phyloP scores from a whole-genome alignment of 2,113 vertebrate species.

The Nipponia nippon region DNA sequence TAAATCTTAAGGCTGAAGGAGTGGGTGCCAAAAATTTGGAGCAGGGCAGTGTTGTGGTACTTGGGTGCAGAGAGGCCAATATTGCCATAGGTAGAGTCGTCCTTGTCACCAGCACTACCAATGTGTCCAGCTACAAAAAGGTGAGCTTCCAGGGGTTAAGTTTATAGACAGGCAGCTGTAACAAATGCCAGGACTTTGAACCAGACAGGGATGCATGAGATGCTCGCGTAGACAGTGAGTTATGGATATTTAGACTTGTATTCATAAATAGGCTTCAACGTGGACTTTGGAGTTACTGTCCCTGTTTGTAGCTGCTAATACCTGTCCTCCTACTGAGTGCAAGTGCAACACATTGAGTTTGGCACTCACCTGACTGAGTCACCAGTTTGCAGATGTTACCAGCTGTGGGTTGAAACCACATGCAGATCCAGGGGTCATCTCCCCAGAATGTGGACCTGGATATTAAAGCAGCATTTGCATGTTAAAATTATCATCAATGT shows the following conservation, averaged over 20 bases:
- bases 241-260: not conserved
- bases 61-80: not conserved
- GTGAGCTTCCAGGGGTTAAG: not conserved
- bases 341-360: fast-evolving
- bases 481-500: not conserved
- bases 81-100: not conserved
- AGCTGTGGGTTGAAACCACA: not conserved
- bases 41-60: not conserved
- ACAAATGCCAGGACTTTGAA: not conserved
- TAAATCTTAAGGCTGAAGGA: not conserved
- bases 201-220: not conserved
- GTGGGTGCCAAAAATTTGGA: not conserved
- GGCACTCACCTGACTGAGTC: not conserved
- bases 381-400: not conserved
- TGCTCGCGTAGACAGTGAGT: not conserved
- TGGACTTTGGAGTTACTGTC: not conserved
- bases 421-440: not conserved
- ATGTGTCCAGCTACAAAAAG: not conserved
- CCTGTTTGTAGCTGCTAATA: not conserved
- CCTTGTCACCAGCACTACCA: not conserved
- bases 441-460: not conserved
- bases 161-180: not conserved
- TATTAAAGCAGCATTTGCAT: not conserved
- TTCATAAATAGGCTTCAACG: not conserved
- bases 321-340: not conserved